Evolutionary conservation across 2,113 vertebrate species (phyloP).

Genomic region (Aplodontia rufa): DNA sequence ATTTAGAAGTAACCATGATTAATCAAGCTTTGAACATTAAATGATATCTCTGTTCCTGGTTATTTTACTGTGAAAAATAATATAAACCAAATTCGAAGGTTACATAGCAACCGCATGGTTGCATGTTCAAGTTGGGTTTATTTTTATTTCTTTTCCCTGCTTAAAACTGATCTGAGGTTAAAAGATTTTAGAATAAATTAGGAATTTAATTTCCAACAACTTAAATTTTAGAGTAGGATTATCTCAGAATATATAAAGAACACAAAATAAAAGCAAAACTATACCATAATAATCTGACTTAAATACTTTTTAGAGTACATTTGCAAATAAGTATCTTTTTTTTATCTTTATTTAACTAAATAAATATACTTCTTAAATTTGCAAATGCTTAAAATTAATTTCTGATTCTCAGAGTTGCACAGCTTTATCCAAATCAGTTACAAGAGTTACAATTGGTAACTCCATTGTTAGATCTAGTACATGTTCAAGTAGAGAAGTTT

Average conservation of each 20-base stretch:
- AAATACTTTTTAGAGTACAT: slow-evolving; percentile 65
- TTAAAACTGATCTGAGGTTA: slow-evolving; percentile 69
- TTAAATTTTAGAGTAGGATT: slow-evolving; percentile 66
- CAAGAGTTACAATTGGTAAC: not conserved
- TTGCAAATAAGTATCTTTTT: slow-evolving; percentile 58
- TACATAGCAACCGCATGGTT: slow-evolving; percentile 62
- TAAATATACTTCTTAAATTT: slow-evolving; percentile 52
- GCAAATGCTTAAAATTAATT: slow-evolving; percentile 40
- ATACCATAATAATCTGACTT: slow-evolving; percentile 76
- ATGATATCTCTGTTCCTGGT: slow-evolving; percentile 70
- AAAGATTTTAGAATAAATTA: slow-evolving; percentile 80
- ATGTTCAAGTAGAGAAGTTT: slow-evolving; percentile 81
- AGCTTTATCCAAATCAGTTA: slow-evolving; percentile 34
- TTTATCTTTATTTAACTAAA: slow-evolving; percentile 42
- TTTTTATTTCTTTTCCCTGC: slow-evolving; percentile 39
- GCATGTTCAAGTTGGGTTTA: slow-evolving; percentile 68
- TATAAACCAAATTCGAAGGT: slow-evolving; percentile 62
- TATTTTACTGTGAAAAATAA: slow-evolving; percentile 67
- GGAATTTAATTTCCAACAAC: slow-evolving; percentile 79
- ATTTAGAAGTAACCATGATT: slow-evolving; percentile 80
- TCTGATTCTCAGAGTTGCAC: slow-evolving; percentile 6
- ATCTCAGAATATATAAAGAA: slow-evolving; percentile 80
- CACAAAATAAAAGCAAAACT: slow-evolving; percentile 80
- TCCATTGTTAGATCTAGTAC: slow-evolving; percentile 47
- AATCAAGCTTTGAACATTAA: slow-evolving; percentile 82